phyloP scores from a whole-genome alignment of 2,797 vertebrate species.

The Numenius phaeopus region DNA sequence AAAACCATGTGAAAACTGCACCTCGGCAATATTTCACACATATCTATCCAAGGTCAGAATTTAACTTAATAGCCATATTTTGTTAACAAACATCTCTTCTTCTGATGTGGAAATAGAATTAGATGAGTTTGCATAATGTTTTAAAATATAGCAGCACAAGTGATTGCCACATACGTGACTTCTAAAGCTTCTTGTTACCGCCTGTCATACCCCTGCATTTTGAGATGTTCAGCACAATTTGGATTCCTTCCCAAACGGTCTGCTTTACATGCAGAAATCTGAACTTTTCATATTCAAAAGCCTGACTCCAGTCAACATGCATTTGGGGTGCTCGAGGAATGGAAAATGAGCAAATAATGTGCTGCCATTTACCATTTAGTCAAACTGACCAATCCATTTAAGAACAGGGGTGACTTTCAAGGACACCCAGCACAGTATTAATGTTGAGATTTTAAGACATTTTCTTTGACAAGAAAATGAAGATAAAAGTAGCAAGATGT shows the following conservation, averaged over 20 bases:
- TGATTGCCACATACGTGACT: background rate
- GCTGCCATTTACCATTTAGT: background rate
- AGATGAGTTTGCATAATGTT: background rate
- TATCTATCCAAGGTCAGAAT: background rate
- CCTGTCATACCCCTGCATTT: background rate
- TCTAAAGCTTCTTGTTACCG: background rate
- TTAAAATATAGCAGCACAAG: background rate
- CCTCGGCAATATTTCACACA: background rate
- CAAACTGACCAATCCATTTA: background rate
- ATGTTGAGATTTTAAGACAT: background rate
- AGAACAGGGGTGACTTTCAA: background rate
- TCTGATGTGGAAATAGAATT: background rate
- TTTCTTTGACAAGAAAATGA: slow-evolving; percentile 29
- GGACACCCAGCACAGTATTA: background rate
- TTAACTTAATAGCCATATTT: background rate
- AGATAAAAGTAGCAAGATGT: slow-evolving; percentile 31
- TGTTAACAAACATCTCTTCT: background rate
- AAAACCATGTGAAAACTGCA: background rate
- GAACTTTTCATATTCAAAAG: background rate
- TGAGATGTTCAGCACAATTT: background rate
- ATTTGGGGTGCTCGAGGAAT: background rate
- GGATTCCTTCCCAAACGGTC: background rate
- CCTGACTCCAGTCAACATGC: background rate
- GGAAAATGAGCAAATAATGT: background rate
- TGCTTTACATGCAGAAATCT: background rate